Conservation (phyloP, 1,140 invertebrate genomes). For the Zaprionus ghesquierei region DNA sequence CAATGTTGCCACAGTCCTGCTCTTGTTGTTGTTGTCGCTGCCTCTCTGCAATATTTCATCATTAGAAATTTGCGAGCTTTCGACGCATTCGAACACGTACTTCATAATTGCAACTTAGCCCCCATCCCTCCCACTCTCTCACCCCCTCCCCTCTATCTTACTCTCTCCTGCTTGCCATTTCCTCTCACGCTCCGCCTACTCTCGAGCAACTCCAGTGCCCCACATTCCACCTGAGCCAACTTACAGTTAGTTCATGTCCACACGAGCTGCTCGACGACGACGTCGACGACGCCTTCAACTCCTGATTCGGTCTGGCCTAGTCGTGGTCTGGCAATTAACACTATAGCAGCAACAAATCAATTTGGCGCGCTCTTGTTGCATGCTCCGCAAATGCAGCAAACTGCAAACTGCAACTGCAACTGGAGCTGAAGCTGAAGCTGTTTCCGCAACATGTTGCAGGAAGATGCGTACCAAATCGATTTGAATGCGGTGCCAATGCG, state of each 20-base stretch:
- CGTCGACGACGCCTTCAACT: not conserved
- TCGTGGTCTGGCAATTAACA: slow-evolving; percentile 76
- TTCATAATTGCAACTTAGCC: slow-evolving; percentile 49
- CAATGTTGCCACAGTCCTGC: slow-evolving; percentile 30
- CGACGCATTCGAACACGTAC: slow-evolving; percentile 70
- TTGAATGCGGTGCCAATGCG: slow-evolving; percentile 59
- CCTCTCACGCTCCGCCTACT: slow-evolving; percentile 9
- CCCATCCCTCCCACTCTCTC: not conserved
- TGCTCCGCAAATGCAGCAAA: too few relatives aligned
- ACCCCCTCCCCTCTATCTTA: not conserved
- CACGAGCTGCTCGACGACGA: slow-evolving; percentile 11
- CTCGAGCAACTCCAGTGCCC: slow-evolving; percentile 20
- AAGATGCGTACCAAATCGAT: slow-evolving; percentile 78
- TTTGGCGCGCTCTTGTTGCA: slow-evolving; percentile 64
- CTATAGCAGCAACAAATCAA: slow-evolving; percentile 78
- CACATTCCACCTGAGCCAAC: slow-evolving; percentile 13
- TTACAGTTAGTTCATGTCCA: slow-evolving; percentile 50
- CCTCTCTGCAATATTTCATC: slow-evolving; percentile 65
- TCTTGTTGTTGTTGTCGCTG: slow-evolving; percentile 9
- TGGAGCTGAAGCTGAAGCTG: slow-evolving; percentile 1
- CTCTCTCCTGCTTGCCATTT: not conserved
- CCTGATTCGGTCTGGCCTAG: slow-evolving; percentile 16
- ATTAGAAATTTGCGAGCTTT: slow-evolving; percentile 78
- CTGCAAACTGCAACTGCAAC: not conserved
- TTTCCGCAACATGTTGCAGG: slow-evolving; percentile 71